Conservation (phyloP, 1,140 invertebrate genomes). For the Cotesia typhae region DNA sequence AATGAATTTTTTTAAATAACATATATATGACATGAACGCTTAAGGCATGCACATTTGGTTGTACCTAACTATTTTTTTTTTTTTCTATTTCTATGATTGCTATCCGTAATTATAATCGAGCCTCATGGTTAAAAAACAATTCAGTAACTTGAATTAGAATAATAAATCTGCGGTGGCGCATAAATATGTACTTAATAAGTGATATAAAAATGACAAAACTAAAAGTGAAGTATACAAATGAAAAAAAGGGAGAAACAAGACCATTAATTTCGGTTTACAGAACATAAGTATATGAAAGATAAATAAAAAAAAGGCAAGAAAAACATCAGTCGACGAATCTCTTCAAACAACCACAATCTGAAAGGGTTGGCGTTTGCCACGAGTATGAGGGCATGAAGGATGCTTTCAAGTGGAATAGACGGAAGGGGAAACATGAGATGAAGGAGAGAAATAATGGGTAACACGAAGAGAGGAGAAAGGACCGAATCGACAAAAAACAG, state of each 20-base stretch:
- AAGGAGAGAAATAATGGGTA: slow-evolving; percentile 24
- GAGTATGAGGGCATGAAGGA: slow-evolving; percentile 9
- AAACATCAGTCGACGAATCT: slow-evolving; percentile 10
- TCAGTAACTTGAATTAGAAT: no score
- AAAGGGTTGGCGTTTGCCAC: slow-evolving; percentile 15
- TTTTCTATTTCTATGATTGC: no score
- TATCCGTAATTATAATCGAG: no score
- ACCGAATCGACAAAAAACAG: slow-evolving; percentile 32
- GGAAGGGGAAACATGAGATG: slow-evolving; percentile 1
- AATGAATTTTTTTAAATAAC: no score
- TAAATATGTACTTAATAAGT: not conserved
- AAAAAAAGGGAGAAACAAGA: not conserved
- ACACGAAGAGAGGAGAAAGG: slow-evolving; percentile 3
- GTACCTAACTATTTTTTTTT: no score
- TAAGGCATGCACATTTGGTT: no score
- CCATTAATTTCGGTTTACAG: slow-evolving; percentile 16
- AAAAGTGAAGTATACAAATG: not conserved
- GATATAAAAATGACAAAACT: not conserved
- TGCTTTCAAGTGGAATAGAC: slow-evolving; percentile 11
- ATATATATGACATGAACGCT: no score
- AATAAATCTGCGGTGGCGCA: not conserved
- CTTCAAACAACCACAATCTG: slow-evolving; percentile 4
- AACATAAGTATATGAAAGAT: not conserved
- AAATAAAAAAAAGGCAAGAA: not conserved
- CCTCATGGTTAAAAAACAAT: no score